Conservation (phyloP, 2,797 vertebrate genomes). For the Scolopax bukidnonensis region DNA sequence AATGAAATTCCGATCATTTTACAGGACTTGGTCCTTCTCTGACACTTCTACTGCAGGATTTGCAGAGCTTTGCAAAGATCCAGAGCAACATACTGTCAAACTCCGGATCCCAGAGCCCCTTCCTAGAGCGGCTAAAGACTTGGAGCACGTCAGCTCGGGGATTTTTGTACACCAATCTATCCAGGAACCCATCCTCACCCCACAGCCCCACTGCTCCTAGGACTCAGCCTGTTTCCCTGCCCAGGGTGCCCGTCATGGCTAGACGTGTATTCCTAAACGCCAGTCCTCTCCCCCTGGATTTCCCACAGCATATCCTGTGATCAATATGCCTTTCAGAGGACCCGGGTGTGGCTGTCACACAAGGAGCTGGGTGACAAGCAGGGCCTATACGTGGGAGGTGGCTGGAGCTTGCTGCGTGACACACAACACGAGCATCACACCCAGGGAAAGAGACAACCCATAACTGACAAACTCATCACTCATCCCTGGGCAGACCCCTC, state of each 20-base stretch:
- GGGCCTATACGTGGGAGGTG: background rate
- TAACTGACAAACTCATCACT: background rate
- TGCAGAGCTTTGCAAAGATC: background rate
- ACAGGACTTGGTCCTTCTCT: background rate
- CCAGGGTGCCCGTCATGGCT: background rate
- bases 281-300: background rate
- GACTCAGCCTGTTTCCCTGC: background rate
- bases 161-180: background rate
- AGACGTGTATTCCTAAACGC: background rate
- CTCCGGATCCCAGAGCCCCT: background rate
- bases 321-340: background rate
- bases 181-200: background rate
- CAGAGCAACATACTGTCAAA: background rate
- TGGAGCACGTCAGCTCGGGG: background rate
- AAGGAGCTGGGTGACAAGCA: background rate
- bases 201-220: background rate
- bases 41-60: background rate
- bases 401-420: fast-evolving
- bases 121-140: background rate
- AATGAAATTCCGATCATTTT: constrained; percentile 6
- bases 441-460: background rate
- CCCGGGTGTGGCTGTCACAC: background rate
- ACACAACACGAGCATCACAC: background rate
- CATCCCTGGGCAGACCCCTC: background rate
- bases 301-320: background rate